Base-by-base conservation (phyloP, 2,113 vertebrate species). In the Numenius arquata region DNA sequence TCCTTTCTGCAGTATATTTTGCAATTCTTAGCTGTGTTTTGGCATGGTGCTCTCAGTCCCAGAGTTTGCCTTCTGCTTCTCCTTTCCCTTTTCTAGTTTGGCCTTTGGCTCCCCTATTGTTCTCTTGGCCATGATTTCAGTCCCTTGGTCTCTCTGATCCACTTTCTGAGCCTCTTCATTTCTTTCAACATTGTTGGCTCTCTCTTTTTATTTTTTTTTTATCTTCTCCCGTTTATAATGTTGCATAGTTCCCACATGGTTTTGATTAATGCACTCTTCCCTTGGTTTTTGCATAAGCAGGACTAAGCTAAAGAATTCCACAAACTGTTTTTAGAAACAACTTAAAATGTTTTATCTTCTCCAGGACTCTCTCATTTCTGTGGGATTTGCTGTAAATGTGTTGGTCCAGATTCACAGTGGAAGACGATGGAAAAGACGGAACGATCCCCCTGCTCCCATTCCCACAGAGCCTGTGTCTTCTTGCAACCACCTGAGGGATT, bases 31-130 rank as follows among this genome's bases (percentile, higher is more conserved):
- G 11, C 30, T 79, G 22, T 85, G 16, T 70, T 81, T 88, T 88
- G 84, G 50, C 66, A 55, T 47, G 7, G 8, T 56, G 23, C 32
- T 77, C 53, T 85, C 22, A 82, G 15, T n/a, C 4, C 0, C n/a
- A 86, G 58, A 70, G 2, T 59, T 70, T 66, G 14, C 20, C 18
- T 75, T 85, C 68, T 78, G 41, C 34, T 93, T 73, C 34, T 76
- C 10, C 29, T 80, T 93, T 84, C 29, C 20, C 6, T 63, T 79
- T 63, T 85, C 40, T 67, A 53, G 12, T 47, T 53, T 96, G 93
- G 56, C 83, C 88, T 96, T 94, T 96, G 80, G 70, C 80, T 96
- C 80, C 89, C 70, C 88, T 90, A 53, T 79, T 90, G 76, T 85
- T 95, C 73, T 94, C 41, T 88, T 95, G 80, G 92, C 84, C 52